These are phyloP conservation scores for Amazona finschi DNA, from an alignment of 2,797 vertebrate genomes.

Conservation along the genomic window DNA sequence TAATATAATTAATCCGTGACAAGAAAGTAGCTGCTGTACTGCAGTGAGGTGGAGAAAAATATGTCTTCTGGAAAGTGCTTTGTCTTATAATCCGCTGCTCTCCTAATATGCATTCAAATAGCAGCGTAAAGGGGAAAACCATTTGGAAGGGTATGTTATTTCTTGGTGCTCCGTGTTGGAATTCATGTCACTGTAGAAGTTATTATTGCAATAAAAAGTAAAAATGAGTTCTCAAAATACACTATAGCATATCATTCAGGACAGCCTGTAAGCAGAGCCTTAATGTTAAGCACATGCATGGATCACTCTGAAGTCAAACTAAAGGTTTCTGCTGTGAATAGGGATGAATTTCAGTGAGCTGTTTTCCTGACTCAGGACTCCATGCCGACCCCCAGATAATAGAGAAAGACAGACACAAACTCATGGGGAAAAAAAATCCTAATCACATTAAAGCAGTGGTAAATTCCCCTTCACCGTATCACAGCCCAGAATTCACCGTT, in stretches of 20 bases:
- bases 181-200: slow-evolving; percentile 61
- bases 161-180: slow-evolving; percentile 23
- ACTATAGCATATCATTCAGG: slow-evolving; percentile 25
- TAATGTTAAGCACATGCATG: slow-evolving; percentile 63
- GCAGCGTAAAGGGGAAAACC: slow-evolving; percentile 49
- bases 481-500: background rate
- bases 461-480: background rate
- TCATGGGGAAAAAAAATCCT: background rate
- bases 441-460: slow-evolving; percentile 25
- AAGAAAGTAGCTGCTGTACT: background rate
- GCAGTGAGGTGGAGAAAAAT: background rate
- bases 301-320: slow-evolving; percentile 28
- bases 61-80: slow-evolving; percentile 44
- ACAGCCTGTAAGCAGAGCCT: slow-evolving; percentile 42
- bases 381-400: background rate
- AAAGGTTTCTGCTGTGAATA: background rate
- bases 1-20: slow-evolving; percentile 13
- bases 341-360: slow-evolving; percentile 9
- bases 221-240: slow-evolving; percentile 64
- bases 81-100: slow-evolving; percentile 11
- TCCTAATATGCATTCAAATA: slow-evolving; percentile 6
- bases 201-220: slow-evolving; percentile 66
- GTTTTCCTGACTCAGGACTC: slow-evolving; percentile 55
- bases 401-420: background rate
- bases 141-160: slow-evolving; percentile 53